Percentiles rank a stretch among this genome's conserved stretches.
phyloP scores from a whole-genome alignment of 2,888 invertebrate genomes.

The Steinernema hermaphroditum region DNA sequence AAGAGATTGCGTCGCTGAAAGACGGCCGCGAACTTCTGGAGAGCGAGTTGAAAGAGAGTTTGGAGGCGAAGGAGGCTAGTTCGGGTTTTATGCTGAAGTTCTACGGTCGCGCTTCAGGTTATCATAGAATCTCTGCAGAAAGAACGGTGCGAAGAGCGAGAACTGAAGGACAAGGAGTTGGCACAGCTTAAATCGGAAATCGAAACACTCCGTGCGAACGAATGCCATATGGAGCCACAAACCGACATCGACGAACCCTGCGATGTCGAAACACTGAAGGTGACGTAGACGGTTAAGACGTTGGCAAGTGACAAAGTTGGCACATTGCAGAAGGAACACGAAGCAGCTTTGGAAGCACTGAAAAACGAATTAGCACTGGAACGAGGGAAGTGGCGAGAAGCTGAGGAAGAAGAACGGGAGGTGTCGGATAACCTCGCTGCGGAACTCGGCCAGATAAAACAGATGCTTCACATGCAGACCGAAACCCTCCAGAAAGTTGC shows the following conservation, averaged over 20 bases:
- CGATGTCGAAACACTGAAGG: neutral
- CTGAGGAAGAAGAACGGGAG: neutral
- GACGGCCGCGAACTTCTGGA: constrained; percentile 29
- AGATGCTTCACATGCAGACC: constrained; percentile 5
- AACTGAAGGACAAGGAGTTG: neutral
- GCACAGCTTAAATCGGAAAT: neutral
- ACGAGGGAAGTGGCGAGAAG: neutral
- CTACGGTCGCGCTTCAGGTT: neutral
- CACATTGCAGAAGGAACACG: no score
- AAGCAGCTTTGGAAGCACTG: neutral
- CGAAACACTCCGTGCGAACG: neutral
- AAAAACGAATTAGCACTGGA: neutral
- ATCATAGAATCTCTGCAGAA: neutral
- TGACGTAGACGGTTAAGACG: no score
- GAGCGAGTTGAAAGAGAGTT: neutral
- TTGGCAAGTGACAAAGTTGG: no score
- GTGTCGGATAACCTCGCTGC: neutral
- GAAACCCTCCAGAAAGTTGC: neutral
- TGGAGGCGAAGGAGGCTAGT: neutral
- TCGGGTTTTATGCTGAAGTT: neutral
- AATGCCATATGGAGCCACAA: neutral
- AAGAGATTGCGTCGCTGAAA: constrained; percentile 39
- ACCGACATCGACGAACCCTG: neutral
- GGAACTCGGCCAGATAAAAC: constrained; percentile 6
- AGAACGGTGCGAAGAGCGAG: neutral